These are phyloP conservation scores for Actinia equina DNA, from an alignment of 64 coral and sea anemone genomes.

Conservation along the genomic window DNA sequence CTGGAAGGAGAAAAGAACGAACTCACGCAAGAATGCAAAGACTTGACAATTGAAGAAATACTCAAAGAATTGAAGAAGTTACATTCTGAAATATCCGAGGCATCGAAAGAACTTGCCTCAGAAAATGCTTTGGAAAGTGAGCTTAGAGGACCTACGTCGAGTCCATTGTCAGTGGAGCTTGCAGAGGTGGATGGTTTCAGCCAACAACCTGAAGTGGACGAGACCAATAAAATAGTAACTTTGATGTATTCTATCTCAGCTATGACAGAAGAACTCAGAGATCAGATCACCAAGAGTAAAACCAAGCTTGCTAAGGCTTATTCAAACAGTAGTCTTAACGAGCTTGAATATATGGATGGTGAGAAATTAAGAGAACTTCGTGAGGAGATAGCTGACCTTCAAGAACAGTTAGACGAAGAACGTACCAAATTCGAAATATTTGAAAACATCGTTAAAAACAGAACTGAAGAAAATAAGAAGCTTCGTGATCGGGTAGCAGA, in stretches of 20 bases:
- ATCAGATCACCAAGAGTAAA: neutral
- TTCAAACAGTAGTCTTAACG: neutral
- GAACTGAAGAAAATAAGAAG: neutral
- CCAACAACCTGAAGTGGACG: neutral
- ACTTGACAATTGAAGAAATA: neutral
- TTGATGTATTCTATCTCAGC: neutral
- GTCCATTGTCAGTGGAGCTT: conserved; percentile 4
- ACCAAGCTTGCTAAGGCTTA: neutral
- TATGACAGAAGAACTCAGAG: neutral
- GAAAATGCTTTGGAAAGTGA: neutral
- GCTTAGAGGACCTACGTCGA: neutral
- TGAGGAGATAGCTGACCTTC: neutral
- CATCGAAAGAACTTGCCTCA: neutral
- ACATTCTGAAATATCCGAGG: neutral
- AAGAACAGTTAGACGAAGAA: neutral
- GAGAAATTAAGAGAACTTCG: neutral
- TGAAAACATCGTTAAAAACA: neutral
- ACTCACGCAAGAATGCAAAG: neutral
- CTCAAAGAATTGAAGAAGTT: neutral
- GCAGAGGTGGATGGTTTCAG: neutral
- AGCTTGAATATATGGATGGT: neutral
- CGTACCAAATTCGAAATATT: neutral
- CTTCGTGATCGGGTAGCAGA: neutral
- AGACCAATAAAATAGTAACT: neutral
- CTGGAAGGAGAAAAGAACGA: neutral